Evolutionary conservation across 35 echinoderm and acorn worm species (phyloP), one percentile per base, ranked within the genome.

Genomic region (Strongylocentrotus purpuratus): DNA sequence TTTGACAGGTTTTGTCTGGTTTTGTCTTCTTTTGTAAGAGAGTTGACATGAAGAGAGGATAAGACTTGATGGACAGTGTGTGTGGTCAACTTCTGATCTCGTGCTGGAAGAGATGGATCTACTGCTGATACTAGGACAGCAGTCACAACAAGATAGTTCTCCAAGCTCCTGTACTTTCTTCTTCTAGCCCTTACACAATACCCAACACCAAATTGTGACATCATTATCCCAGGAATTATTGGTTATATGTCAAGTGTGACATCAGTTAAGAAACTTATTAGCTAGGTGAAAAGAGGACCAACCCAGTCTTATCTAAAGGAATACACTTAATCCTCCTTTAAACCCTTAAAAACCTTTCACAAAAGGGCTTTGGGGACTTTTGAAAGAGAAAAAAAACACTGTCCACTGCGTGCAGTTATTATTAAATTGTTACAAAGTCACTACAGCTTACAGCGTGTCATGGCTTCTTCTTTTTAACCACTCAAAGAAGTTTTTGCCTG

Each of bases 211-310:
- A 25, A 89, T 7, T n/a, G 33, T 45, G 9, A 89, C 45, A 33
- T 46, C 33, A 89, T 89, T 89, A 89, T 89, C 32, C 87, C 20
- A 18, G 87, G 87, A 89, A 46, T 89, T 89, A 89, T 89, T 45
- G 87, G 87, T 45, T 89, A 46, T 89, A 89, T 45, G 87, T 89
- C 87, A 89, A 89, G 87, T 33, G 87, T 89, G 87, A 89, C 87
- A 89, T 32, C 31, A 33, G 87, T 7, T 33, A 17, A 89, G 45
- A 89, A 45, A 89, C 87, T 89, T 46, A 46, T 33, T 33, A 89
- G 87, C 45, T 35, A 45, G 87, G 45, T 46, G 87, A 46, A 89
- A 46, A 89, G 87, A 89, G 45, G 87, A 31, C 32, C 33, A 45
- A 45, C 20, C 45, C 32, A 89, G 9, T 33, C 32, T 25, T 46